Percentiles rank a stretch among this genome's conserved stretches.
Evolutionary conservation across 2,888 invertebrate genomes (phyloP).

Genomic region (Lasioglossum villosulum): DNA sequence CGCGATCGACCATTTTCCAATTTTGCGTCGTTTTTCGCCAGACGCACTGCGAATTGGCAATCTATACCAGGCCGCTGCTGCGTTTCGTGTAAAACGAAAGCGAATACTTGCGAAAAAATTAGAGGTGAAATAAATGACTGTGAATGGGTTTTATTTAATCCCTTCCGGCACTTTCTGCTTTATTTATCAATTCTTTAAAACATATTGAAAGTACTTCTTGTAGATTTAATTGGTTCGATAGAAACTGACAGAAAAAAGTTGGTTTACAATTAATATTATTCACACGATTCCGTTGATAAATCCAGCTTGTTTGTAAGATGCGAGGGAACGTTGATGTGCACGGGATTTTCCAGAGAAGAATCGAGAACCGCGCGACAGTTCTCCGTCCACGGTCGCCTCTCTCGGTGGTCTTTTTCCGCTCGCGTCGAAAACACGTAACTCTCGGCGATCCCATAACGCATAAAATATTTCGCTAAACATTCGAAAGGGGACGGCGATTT

Average conservation of each 20-base stretch:
- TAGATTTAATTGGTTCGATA: too few species aligned
- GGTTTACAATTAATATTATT: not conserved
- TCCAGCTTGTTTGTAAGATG: not conserved
- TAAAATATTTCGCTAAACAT: conserved; percentile 68
- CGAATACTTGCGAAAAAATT: not conserved
- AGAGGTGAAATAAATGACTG: not conserved
- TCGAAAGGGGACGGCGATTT: conserved; percentile 55
- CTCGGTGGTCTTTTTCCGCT: conserved; percentile 19
- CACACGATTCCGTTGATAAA: not conserved
- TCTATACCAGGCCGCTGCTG: conserved; percentile 3
- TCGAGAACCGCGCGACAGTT: not conserved
- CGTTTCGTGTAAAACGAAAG: conserved; percentile 12
- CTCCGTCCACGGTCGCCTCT: not conserved
- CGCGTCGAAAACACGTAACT: conserved; percentile 42
- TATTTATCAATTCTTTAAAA: too few species aligned
- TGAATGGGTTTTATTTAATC: too few species aligned
- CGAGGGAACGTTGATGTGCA: not conserved
- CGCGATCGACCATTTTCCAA: conserved; percentile 65
- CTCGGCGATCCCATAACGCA: conserved; percentile 55
- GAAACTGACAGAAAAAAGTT: not conserved
- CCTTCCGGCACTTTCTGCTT: too few species aligned
- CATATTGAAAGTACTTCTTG: too few species aligned
- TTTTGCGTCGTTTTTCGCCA: conserved; percentile 56
- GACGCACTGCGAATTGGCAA: not conserved
- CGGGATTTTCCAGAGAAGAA: not conserved